Evolutionary conservation across 2,888 invertebrate genomes (phyloP).

Genomic region (Coelogynopora nodosa): DNA sequence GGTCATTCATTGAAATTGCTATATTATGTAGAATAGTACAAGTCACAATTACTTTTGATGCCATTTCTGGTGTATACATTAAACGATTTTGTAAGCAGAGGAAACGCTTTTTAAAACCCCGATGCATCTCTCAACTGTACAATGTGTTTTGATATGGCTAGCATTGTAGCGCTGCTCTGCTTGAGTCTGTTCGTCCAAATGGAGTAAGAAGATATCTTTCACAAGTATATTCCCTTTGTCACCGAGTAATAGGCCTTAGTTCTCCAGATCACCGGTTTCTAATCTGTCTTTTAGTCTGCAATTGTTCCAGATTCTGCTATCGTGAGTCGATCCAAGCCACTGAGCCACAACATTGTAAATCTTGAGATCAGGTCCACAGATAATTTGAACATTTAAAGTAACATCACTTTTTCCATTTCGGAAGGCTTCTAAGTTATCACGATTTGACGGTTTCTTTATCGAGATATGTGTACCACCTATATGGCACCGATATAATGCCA

Average conservation of each 20-base stretch:
- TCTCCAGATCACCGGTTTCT: background rate
- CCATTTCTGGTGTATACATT: background rate
- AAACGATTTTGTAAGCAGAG: background rate
- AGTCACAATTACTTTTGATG: background rate
- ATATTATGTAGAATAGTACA: background rate
- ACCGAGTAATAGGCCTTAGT: background rate
- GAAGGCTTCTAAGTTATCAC: background rate
- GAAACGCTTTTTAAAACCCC: background rate
- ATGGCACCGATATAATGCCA: background rate
- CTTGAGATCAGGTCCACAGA: background rate
- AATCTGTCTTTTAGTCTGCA: constrained; percentile 1
- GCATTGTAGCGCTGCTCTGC: background rate
- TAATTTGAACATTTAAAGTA: constrained; percentile 11
- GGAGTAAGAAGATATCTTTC: background rate
- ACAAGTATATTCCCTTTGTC: background rate
- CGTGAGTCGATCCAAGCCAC: constrained; percentile 1
- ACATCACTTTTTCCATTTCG: constrained; percentile 4
- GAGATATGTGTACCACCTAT: background rate
- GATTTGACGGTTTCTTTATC: background rate
- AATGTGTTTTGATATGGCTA: background rate
- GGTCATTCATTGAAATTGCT: background rate
- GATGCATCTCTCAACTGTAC: background rate
- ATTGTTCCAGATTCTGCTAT: background rate
- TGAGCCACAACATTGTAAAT: constrained; percentile 13
- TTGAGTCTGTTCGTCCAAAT: background rate